Percentiles rank a stretch among this genome's conserved stretches.
phyloP scores from a whole-genome alignment of 2,888 invertebrate species.

The Pandemis heparana region DNA sequence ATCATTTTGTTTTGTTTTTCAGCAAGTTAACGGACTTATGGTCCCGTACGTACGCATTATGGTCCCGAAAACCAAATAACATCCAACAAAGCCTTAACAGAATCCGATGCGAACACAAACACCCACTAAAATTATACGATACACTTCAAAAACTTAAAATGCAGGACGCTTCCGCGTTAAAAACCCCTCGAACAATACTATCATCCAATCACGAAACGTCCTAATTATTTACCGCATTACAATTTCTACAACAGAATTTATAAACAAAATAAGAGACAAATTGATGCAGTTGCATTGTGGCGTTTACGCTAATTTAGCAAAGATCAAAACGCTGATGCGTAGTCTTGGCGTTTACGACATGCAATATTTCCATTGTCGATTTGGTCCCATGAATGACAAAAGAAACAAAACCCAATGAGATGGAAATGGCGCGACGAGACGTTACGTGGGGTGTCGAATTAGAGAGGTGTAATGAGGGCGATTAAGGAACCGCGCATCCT shows the following conservation, averaged over 20 bases:
- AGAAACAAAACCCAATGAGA: constrained; percentile 63
- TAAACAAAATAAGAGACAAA: not conserved
- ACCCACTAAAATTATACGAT: not conserved
- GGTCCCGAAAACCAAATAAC: no score
- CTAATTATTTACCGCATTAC: constrained; percentile 30
- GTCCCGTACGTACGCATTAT: no score
- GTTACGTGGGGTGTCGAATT: constrained; percentile 69
- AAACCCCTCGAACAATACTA: constrained; percentile 6
- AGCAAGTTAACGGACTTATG: no score
- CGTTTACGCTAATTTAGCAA: not conserved
- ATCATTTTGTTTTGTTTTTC: no score
- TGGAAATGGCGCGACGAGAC: constrained; percentile 46
- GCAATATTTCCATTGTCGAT: not conserved
- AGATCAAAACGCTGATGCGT: not conserved
- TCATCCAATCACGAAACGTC: constrained; percentile 10
- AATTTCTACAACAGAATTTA: constrained; percentile 8
- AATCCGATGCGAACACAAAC: not conserved
- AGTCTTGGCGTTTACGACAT: not conserved
- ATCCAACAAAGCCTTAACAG: not conserved
- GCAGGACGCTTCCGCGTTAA: constrained; percentile 31
- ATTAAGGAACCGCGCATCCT: constrained; percentile 69
- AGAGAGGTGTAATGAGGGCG: constrained; percentile 72
- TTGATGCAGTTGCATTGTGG: not conserved
- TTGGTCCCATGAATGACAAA: constrained; percentile 57
- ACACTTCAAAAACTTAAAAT: constrained; percentile 21